Percentiles rank a stretch among this genome's conserved stretches.
Evolutionary conservation across 2,113 vertebrate genomes (phyloP).

Genomic region (Capreolus pygargus): DNA sequence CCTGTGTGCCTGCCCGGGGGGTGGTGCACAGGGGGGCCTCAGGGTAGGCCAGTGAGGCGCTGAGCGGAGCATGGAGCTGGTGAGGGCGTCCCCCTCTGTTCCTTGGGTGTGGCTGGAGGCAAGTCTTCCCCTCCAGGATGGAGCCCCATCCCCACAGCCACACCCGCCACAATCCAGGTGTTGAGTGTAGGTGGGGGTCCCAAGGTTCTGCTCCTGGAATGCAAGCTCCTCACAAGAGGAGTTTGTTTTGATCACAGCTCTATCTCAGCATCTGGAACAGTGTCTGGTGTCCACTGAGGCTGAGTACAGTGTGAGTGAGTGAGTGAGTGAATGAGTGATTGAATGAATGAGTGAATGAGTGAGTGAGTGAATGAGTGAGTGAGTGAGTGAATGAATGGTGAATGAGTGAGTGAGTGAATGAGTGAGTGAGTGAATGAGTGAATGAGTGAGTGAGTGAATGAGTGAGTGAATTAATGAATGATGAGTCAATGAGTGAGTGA

Average conservation of each 20-base stretch:
- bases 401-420: rapidly evolving
- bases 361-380: rapidly evolving
- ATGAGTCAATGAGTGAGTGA: rapidly evolving
- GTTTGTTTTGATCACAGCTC: not conserved
- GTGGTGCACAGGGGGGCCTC: rapidly evolving
- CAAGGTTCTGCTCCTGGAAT: rapidly evolving
- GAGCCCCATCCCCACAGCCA: not conserved
- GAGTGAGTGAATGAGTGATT: too few relatives aligned
- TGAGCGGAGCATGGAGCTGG: rapidly evolving
- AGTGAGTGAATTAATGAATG: too few relatives aligned
- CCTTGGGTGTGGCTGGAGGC: rapidly evolving
- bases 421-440: rapidly evolving
- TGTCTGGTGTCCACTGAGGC: too few relatives aligned
- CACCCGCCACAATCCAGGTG: rapidly evolving
- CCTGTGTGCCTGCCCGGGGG: not conserved
- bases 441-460: rapidly evolving
- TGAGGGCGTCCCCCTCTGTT: rapidly evolving
- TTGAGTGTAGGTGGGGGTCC: not conserved
- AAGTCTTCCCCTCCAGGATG: too few relatives aligned
- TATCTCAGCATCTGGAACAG: not conserved
- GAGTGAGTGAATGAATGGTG: too few relatives aligned
- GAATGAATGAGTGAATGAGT: rapidly evolving
- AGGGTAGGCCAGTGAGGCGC: not conserved
- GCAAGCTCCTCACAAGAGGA: not conserved
- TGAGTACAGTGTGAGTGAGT: not conserved